A percentile compares a stretch with the other conserved stretches of the same genome.
These are phyloP conservation scores for Nesometra sesokonis DNA, from an alignment of 35 echinoderm and acorn worm genomes.

Conservation along the genomic window DNA sequence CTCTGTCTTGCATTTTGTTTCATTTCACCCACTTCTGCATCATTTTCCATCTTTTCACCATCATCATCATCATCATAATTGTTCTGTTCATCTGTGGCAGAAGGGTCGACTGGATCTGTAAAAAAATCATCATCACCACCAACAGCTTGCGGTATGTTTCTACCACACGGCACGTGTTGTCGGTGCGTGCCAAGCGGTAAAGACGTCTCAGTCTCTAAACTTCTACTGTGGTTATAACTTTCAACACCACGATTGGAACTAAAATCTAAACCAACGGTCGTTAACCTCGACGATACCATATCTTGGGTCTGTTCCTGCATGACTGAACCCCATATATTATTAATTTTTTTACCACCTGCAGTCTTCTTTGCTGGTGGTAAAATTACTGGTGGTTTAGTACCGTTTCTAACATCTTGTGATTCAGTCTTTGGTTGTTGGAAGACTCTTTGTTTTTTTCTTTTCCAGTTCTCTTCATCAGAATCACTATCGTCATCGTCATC, in stretches of 20 bases:
- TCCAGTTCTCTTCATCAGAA: neutral
- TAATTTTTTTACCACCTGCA: neutral
- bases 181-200: slow-evolving; percentile 19
- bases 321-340: slow-evolving; percentile 81
- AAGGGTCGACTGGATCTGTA: neutral
- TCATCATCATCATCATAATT: slow-evolving; percentile 28
- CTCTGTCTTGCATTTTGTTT: slow-evolving; percentile 16
- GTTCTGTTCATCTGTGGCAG: neutral
- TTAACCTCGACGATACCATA: slow-evolving; percentile 40
- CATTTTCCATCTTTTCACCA: neutral
- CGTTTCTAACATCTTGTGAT: neutral
- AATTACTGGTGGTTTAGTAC: neutral
- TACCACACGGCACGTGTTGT: neutral
- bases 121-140: slow-evolving; percentile 56
- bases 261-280: slow-evolving; percentile 44
- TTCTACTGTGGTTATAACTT: slow-evolving; percentile 50
- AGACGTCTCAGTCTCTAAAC: neutral
- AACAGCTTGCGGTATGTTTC: neutral
- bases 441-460: neutral
- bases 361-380: neutral
- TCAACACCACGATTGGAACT: slow-evolving; percentile 49
- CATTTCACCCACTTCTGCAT: neutral
- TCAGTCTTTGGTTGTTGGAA: neutral
- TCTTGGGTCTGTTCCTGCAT: slow-evolving; percentile 58
- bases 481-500: neutral